Evolutionary conservation across 2,113 vertebrate species (phyloP), one percentile per base, ranked within the genome.

Genomic region (Epinephelus lanceolatus): DNA sequence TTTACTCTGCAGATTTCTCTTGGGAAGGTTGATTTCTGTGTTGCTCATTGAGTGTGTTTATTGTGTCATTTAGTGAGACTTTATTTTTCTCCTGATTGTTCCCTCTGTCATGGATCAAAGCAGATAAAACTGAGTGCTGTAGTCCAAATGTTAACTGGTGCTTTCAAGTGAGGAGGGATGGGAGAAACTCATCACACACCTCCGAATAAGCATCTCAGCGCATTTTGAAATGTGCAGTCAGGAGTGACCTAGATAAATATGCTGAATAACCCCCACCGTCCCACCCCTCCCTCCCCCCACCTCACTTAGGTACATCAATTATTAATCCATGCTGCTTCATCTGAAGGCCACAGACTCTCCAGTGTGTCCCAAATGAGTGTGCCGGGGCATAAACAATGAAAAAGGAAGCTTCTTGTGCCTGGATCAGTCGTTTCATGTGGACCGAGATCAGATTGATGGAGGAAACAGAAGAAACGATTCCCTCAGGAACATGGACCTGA

Each of bases 171-270:
- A 53, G 15, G 73, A 76, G 23, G 25, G 62, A 27, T 57, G 78
- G 30, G 56, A 14, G 70, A 61, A 53, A 59, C 51, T 76, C 61
- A 23, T 47, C 68, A 13, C 19, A 14, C 15, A 14, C 12, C 45
- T 60, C 80, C 45, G 59, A 71, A 67, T 11, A 15, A 74, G 69
- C 59, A 25, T 59, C 83, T 88, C 74, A 71, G 78, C 47, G 12
- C 67, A 30, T 85, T 86, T 78, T 45, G 21, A 68, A 83, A 79
- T 69, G 59, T 65, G 65, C 76, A 86, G 71, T 73, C 66, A 81
- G 74, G 59, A 63, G 65, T 80, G 85, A 85, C 87, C 85, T 67
- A 86, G 55, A 88, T 88, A 87, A 84, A 87, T 84, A 91, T 89
- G 85, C 84, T 88, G 86, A 88, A 80, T 82, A 83, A 86, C 77